Base-by-base conservation (phyloP, 2,797 vertebrate species). In the Coracias cyanogaster region DNA sequence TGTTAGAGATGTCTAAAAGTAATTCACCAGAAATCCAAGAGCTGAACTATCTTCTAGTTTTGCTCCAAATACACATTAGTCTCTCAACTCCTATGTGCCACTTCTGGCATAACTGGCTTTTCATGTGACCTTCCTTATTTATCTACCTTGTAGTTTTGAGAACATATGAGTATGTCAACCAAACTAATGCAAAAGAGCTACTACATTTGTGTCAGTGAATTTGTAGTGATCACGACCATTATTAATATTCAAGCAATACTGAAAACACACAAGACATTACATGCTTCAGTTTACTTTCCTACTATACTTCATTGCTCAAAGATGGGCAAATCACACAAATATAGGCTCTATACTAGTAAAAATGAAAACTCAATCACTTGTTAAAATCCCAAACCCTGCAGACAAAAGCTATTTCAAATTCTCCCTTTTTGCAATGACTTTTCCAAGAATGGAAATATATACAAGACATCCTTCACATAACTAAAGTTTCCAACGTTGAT, bases 171-270 rank as follows among this genome's bases (percentile, higher is more conserved):
- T 71, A 51, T 39, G 12, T 24, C 28, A 4, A 69, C n/a, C 16
- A 48, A 54, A 65, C 20, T 39, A 67, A 12, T 35, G 29, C 21
- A 76, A 71, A 86, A 49, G 52, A 64, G 21, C 10, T 65, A 69
- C 4, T 62, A 43, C 19, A 55, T 46, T 33, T 66, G 15, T 51
- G 91, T 70, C 52, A 64, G 57, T n/a, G 24, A 71, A 67, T 31
- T 52, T 0, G 0, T 33, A 78, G 21, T 16, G 6, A 80, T 35
- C 1, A 2, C n/a, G 10, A 69, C 14, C 15, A 35, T 4, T 51
- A 11, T 43, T 49, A 77, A 70, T 43, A 87, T 18, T n/a, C 37
- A 84, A 37, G 7, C 4, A 71, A 62, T 9, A 35, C 19, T 29
- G 14, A 87, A 92, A 91, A 86, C 0, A 0, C 22, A 35, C 35